Percentiles rank a stretch among this genome's conserved stretches.
Conservation (phyloP, 1,140 invertebrate species). For the Drosophila triauraria region DNA sequence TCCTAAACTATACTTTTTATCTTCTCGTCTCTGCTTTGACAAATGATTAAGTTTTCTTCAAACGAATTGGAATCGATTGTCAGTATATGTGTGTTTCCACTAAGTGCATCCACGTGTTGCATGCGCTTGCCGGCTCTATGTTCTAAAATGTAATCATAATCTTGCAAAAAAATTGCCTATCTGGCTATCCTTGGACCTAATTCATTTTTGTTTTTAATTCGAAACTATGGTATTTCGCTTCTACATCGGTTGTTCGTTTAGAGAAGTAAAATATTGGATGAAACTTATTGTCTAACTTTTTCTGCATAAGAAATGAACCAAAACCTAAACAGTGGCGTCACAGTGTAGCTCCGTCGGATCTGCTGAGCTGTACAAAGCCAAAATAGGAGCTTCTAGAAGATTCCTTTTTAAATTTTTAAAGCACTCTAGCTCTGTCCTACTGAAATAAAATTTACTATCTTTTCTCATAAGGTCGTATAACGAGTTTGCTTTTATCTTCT, state of each 20-base stretch:
- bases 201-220: not conserved
- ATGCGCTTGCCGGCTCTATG: constrained; percentile 3
- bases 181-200: not conserved
- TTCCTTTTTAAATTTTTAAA: not conserved
- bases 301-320: not conserved
- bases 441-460: not conserved
- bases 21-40: not conserved
- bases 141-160: not conserved
- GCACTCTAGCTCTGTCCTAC: not conserved
- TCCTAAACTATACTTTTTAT: not conserved
- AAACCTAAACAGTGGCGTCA: not conserved
- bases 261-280: not conserved
- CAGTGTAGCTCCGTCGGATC: constrained; percentile 1
- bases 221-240: constrained; percentile 2
- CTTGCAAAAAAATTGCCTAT: not conserved
- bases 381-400: not conserved
- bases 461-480: constrained; percentile 1
- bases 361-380: not conserved
- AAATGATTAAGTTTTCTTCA: not conserved
- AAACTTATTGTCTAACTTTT: constrained; percentile 8
- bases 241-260: not conserved
- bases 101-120: constrained; percentile 8
- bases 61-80: constrained; percentile 4
- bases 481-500: not conserved
- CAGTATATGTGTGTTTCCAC: constrained; percentile 5